Base-by-base conservation (phyloP, 2,888 invertebrate genomes). In the Dryomyza anilis region DNA sequence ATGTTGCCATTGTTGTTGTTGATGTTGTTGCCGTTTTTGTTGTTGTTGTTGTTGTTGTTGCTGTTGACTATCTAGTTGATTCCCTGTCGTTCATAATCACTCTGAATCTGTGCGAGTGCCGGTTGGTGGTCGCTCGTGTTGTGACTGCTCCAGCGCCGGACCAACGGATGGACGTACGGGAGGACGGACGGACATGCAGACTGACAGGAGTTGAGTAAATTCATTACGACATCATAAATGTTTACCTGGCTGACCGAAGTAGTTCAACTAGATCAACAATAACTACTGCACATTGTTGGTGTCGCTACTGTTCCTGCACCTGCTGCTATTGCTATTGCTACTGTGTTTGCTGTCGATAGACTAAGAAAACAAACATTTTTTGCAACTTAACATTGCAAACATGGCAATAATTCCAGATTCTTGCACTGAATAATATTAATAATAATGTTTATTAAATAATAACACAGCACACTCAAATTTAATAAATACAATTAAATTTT, bases 61-160 rank as follows among this genome's bases (percentile, higher is more conserved):
- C 43, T 25, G 8, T 29, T 52, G 61, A 71, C 76, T 72, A 75
- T 77, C 72, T 72, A 76, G 75, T 74, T 70, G 77, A 75, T 77
- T 75, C 71, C 73, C 72, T 73, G 66, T 72, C 74, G 75, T 71
- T 55, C 23, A 21, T 21, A 55, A 55, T 55, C 55, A 36, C 55
- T 55, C 27, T 12, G 33, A 55, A 55, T 55, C 55, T 33, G 50
- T n/a, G 65, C 63, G 64, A 63, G 29, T 63, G 36, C 52, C 60
- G 56, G 52, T 12, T 39, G 25, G 23, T 14, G 16, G 5, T 10
- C 14, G 19, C 45, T 45, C 25, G 25, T 27, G 19, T 29, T 52
- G 66, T 45, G 67, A 65, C 27, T 46, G 57, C 52, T 8, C 33
- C 33, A 33, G 6, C 33, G 33, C 33, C 33, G 33, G 33, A 6